Evolutionary conservation across 1,140 invertebrate species (phyloP).

Genomic region (Platorchestia sp.): DNA sequence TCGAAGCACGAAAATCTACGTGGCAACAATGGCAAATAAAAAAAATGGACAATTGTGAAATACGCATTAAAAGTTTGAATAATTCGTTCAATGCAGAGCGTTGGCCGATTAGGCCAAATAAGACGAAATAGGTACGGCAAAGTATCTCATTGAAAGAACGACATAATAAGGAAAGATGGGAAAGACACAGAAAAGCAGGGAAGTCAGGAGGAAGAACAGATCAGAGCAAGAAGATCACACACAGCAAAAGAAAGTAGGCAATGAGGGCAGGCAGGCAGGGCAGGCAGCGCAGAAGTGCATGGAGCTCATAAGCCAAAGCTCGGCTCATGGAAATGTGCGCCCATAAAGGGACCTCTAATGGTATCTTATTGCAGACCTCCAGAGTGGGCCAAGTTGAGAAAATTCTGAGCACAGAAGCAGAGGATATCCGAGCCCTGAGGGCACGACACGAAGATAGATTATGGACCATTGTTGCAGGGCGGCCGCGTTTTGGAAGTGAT

Average conservation of each 20-base stretch:
- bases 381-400: conserved; percentile 13
- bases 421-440: neutral
- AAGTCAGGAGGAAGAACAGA: neutral
- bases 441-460: conserved; percentile 37
- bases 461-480: neutral
- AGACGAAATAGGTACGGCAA: neutral
- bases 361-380: conserved; percentile 40
- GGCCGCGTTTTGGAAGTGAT: conserved; percentile 5
- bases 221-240: no score
- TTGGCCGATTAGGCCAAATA: neutral
- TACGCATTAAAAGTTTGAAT: neutral
- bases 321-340: neutral
- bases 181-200: neutral
- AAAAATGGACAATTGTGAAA: neutral
- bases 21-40: neutral
- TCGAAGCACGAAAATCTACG: neutral
- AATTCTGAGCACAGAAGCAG: neutral
- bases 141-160: neutral
- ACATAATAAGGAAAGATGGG: neutral
- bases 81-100: neutral
- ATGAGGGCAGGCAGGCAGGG: neutral
- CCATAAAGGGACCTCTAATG: conserved; percentile 45
- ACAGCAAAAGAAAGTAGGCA: no score
- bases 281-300: neutral
- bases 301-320: conserved; percentile 25